These are phyloP conservation scores for Timema podura DNA, from an alignment of 2,888 invertebrate species.

Conservation along the genomic window DNA sequence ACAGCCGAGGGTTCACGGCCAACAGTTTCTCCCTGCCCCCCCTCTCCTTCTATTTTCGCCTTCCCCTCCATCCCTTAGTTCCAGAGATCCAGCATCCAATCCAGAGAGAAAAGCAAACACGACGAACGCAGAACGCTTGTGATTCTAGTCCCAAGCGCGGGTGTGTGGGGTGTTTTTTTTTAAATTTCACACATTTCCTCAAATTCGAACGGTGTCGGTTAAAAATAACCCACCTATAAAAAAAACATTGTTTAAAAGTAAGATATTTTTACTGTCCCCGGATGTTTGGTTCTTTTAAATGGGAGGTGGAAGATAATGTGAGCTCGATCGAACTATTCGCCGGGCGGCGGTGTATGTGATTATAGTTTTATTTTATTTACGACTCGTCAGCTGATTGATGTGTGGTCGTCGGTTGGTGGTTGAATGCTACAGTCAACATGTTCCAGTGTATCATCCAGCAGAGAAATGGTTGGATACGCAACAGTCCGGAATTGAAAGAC, in stretches of 20 bases:
- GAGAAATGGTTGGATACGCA: slow-evolving; percentile 70
- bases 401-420: neutral
- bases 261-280: too few species aligned
- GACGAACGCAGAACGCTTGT: slow-evolving; percentile 1
- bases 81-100: slow-evolving; percentile 12
- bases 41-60: neutral
- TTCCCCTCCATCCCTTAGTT: neutral
- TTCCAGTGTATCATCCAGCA: slow-evolving; percentile 82
- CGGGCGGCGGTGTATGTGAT: neutral
- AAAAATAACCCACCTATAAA: too few species aligned
- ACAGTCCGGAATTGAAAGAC: slow-evolving; percentile 66
- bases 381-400: neutral
- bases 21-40: neutral
- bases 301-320: neutral
- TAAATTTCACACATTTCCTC: too few species aligned
- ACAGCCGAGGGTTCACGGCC: slow-evolving; percentile 30
- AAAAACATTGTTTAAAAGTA: too few species aligned
- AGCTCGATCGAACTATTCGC: neutral
- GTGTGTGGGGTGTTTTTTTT: too few species aligned
- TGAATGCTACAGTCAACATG: slow-evolving; percentile 47
- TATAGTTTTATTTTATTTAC: neutral
- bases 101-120: neutral
- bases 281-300: too few species aligned
- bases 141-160: neutral
- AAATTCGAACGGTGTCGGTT: too few species aligned